These are phyloP conservation scores for Hymenopus coronatus DNA, from an alignment of 2,888 invertebrate species.

Conservation along the genomic window DNA sequence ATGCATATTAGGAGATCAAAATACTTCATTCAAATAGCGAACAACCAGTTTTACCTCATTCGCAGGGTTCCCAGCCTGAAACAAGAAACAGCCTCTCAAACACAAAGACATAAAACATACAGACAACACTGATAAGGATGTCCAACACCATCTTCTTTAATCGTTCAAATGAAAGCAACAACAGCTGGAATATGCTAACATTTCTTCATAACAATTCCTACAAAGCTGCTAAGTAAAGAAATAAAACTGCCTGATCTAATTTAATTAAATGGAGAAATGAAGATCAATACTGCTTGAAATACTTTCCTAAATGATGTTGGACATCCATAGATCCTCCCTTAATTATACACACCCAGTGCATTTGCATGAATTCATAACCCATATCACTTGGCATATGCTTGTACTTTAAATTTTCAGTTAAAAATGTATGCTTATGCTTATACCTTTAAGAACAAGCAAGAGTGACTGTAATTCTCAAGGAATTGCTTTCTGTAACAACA, in stretches of 20 bases:
- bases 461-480: not conserved
- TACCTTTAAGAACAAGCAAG: not conserved
- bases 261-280: too few species aligned
- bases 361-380: not conserved
- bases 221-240: too few species aligned
- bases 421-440: not conserved
- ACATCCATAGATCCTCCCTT: not conserved
- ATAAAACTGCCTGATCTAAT: too few species aligned
- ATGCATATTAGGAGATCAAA: constrained; percentile 22
- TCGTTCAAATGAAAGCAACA: not conserved
- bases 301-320: not conserved
- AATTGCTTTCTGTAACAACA: not conserved
- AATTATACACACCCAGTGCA: not conserved
- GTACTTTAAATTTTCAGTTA: not conserved
- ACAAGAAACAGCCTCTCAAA: constrained; percentile 52
- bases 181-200: not conserved
- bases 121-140: constrained; percentile 22
- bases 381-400: not conserved
- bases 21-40: constrained; percentile 26
- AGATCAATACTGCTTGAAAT: not conserved
- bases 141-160: not conserved
- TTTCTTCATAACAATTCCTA: not conserved
- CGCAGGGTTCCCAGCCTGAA: constrained; percentile 69
- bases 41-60: constrained; percentile 58
- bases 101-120: constrained; percentile 39